These are phyloP conservation scores for Amphipyra berbera DNA, from an alignment of 2,888 invertebrate species.

Conservation along the genomic window DNA sequence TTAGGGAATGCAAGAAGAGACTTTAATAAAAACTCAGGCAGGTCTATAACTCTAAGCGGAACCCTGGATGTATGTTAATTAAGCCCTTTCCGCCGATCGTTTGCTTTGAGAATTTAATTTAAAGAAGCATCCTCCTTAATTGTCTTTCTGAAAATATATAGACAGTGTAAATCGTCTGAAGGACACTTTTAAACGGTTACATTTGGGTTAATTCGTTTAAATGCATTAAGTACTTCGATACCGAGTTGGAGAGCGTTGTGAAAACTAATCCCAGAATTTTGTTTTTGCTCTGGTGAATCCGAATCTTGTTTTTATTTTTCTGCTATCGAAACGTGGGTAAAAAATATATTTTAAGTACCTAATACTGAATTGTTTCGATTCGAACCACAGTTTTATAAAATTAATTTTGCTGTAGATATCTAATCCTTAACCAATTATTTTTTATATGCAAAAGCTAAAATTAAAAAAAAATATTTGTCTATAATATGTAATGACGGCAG, in stretches of 20 bases:
- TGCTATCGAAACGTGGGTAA: slow-evolving; percentile 12
- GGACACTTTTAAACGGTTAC: slow-evolving; percentile 62
- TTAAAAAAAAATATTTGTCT: too few relatives aligned
- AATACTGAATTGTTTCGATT: neutral
- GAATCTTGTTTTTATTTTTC: slow-evolving; percentile 28
- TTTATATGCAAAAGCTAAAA: too few relatives aligned
- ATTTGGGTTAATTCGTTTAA: slow-evolving; percentile 58
- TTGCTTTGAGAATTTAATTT: slow-evolving; percentile 80
- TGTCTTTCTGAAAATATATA: slow-evolving; percentile 71
- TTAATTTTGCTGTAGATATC: too few relatives aligned
- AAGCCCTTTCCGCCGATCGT: slow-evolving; percentile 67
- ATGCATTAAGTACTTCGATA: slow-evolving; percentile 39
- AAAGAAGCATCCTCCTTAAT: slow-evolving; percentile 78
- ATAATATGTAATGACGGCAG: too few relatives aligned
- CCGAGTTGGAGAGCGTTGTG: slow-evolving; percentile 1
- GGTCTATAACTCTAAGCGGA: slow-evolving; percentile 37
- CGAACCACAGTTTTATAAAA: neutral
- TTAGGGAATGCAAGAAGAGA: neutral
- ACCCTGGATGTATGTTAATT: slow-evolving; percentile 66
- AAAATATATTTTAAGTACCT: slow-evolving; percentile 13
- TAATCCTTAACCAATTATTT: too few relatives aligned
- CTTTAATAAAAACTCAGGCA: slow-evolving; percentile 28
- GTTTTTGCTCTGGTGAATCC: slow-evolving; percentile 17
- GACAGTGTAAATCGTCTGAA: slow-evolving; percentile 73
- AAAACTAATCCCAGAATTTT: slow-evolving; percentile 27